Evolutionary conservation across 2,888 invertebrate species (phyloP).

Genomic region (Capitulum mitella): DNA sequence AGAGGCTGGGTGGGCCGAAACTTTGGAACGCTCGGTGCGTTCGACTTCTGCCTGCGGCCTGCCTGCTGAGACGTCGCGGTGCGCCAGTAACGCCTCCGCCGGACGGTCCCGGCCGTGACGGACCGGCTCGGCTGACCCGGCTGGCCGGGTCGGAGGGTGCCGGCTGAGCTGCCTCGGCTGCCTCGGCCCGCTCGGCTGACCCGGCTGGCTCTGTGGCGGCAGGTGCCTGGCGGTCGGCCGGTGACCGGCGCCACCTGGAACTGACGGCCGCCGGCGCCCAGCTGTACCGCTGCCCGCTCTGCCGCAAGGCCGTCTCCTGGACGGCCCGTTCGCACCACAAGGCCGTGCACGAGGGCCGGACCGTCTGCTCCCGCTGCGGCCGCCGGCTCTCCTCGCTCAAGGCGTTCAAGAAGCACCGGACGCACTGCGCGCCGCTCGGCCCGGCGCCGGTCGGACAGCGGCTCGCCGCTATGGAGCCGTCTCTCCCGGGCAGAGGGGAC

Average conservation of each 20-base stretch:
- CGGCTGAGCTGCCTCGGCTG: neutral
- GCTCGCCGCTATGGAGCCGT: too few relatives aligned
- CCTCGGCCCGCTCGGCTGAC: neutral
- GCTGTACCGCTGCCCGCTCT: neutral
- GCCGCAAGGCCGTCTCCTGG: neutral
- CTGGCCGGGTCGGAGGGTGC: neutral
- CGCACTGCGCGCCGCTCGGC: neutral
- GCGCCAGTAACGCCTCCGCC: too few relatives aligned
- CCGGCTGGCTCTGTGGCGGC: neutral
- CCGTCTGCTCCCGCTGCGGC: slow-evolving; percentile 5
- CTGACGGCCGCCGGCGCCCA: neutral
- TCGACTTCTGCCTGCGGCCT: too few relatives aligned
- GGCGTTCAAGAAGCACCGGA: neutral
- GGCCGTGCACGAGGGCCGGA: slow-evolving; percentile 4
- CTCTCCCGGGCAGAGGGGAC: too few relatives aligned
- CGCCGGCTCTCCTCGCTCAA: neutral
- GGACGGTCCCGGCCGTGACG: neutral
- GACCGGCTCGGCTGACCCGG: neutral
- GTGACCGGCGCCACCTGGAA: neutral
- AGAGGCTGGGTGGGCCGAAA: too few relatives aligned
- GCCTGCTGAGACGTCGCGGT: too few relatives aligned
- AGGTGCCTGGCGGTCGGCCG: neutral
- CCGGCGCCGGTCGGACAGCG: too few relatives aligned
- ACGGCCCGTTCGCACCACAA: slow-evolving; percentile 13
- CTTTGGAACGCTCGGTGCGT: too few relatives aligned